Evolutionary conservation across 2,888 invertebrate genomes (phyloP).

Genomic region (Spilosoma lubricipeda): DNA sequence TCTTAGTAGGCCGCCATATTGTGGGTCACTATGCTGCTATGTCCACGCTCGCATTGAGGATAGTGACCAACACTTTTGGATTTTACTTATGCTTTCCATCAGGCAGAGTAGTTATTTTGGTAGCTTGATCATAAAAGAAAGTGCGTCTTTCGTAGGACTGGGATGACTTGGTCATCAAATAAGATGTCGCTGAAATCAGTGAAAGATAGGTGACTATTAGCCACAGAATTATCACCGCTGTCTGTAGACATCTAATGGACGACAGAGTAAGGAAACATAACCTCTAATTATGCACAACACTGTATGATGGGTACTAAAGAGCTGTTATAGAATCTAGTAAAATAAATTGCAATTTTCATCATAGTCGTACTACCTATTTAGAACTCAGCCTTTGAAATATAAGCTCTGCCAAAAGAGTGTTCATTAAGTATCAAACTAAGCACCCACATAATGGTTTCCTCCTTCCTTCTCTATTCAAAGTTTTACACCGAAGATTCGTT

Average conservation of each 20-base stretch:
- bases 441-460: background rate
- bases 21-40: no score
- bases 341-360: background rate
- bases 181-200: background rate
- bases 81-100: no score
- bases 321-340: background rate
- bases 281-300: background rate
- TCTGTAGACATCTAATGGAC: background rate
- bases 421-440: background rate
- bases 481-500: conserved; percentile 5
- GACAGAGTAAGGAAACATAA: background rate
- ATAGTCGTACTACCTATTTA: background rate
- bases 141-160: background rate
- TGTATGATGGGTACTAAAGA: background rate
- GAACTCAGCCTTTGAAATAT: background rate
- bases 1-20: no score
- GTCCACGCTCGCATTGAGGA: no score
- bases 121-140: no score
- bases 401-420: background rate
- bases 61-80: no score
- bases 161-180: background rate
- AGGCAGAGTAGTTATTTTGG: no score
- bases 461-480: background rate
- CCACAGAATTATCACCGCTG: background rate
- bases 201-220: background rate